Conservation (phyloP, 2,888 invertebrate species). For the Pterostichus madidus region DNA sequence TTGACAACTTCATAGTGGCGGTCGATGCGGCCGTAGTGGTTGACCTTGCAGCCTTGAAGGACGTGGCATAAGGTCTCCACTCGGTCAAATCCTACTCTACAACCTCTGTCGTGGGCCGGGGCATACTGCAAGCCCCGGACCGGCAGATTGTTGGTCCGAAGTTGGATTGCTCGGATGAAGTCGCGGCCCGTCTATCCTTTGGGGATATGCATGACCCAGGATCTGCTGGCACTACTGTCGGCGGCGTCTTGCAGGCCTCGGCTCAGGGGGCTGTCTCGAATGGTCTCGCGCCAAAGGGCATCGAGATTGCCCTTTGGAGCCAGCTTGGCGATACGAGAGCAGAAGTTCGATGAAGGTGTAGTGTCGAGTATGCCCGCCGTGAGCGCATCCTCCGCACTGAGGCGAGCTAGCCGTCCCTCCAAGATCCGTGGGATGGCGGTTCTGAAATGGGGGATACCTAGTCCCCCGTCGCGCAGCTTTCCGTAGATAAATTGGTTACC, state of each 20-base stretch:
- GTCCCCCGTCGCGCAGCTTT: neutral
- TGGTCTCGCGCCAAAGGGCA: neutral
- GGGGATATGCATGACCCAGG: slow-evolving; percentile 64
- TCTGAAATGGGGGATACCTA: neutral
- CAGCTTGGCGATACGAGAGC: neutral
- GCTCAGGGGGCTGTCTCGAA: neutral
- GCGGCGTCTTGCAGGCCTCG: neutral
- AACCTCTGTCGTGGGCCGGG: neutral
- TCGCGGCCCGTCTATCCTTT: slow-evolving; percentile 24
- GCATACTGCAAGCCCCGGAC: neutral
- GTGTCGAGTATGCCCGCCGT: neutral
- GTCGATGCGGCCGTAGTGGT: neutral
- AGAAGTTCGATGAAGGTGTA: neutral
- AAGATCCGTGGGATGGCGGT: neutral
- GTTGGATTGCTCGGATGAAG: neutral
- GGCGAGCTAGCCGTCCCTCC: neutral
- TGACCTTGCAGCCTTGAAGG: neutral
- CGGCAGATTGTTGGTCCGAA: neutral
- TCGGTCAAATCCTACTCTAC: neutral
- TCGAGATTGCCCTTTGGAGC: neutral
- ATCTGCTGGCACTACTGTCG: slow-evolving; percentile 64
- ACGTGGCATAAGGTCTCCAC: slow-evolving; percentile 16
- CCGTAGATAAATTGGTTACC: slow-evolving; percentile 1
- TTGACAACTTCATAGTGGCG: slow-evolving; percentile 60
- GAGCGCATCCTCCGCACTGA: neutral